Base-by-base conservation (phyloP, 2,797 vertebrate genomes). In the Epinephelus coioides region DNA sequence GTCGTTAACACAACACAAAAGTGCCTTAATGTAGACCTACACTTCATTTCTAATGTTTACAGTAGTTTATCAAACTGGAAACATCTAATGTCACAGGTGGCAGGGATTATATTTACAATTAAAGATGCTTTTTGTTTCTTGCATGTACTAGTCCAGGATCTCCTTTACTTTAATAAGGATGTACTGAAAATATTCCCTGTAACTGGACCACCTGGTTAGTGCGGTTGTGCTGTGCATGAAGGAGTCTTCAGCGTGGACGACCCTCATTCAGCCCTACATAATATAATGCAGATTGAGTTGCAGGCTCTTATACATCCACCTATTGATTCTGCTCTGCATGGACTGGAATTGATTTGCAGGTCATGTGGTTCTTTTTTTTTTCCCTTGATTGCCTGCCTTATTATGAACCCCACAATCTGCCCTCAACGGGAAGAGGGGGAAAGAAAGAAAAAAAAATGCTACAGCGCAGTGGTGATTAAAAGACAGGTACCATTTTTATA, bases 11-110 rank as follows among this genome's bases (percentile, higher is more conserved):
- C 69, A 25, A 82, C 76, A 67, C 64, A 40, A 2, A 54, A 66
- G 86, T 89, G 88, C 91, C 88, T 93, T 83, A 49, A 77, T 25
- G 47, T 65, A 44, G 77, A 72, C 17, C 21, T 23, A 1, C 69
- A 30, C 65, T 74, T 75, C 57, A 69, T 66, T 51, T 34, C 38
- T 57, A n/a, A 11, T 69, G 80, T 83, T 88, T 84, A 81, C 69
- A 76, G 55, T 25, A 59, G 50, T 69, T 67, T 2, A 40, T 85
- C 59, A 76, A 83, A 95, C 90, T 92, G 90, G 92, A 92, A 89
- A 65, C 76, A 4, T 40, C 63, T 46, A 13, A 30, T 13, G 53
- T 77, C 5, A 11, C 61, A 50, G 81, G 68, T 78, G 73, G 90
- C 92, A 93, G 93, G 86, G 89, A 88, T 86, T 73, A 38, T 61